phyloP scores from a whole-genome alignment of 2,113 vertebrate genomes.

The Xenopus laevis region DNA sequence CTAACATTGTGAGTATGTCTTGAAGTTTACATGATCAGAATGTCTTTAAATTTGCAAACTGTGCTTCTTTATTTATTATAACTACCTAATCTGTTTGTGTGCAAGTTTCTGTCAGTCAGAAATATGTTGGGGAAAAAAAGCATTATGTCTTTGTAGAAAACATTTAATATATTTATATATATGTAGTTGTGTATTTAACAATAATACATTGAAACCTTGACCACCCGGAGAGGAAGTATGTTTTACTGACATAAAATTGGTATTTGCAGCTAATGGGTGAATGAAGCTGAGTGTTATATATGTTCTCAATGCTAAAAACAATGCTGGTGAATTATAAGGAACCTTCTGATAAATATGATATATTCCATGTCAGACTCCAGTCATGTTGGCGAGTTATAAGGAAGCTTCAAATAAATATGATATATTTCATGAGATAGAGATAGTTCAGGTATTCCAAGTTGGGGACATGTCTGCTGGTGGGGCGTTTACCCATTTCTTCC shows the following conservation, averaged over 20 bases:
- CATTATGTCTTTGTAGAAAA: background rate
- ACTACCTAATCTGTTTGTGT: background rate
- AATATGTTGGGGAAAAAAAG: background rate
- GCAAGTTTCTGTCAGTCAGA: background rate
- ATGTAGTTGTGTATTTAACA: constrained; percentile 13
- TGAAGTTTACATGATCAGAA: constrained; percentile 53
- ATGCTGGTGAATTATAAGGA: no score
- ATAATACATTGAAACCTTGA: constrained; percentile 21
- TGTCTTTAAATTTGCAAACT: background rate
- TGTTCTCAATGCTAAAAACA: no score
- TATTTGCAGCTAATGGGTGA: background rate
- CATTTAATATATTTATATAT: background rate
- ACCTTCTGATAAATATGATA: no score
- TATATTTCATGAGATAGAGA: no score
- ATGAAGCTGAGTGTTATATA: background rate
- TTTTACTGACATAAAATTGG: background rate
- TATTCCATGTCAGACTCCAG: no score
- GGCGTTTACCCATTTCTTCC: no score
- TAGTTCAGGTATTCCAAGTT: no score
- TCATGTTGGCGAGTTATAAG: no score
- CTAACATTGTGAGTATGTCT: constrained; percentile 94
- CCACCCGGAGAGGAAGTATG: constrained; percentile 4
- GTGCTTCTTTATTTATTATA: constrained; percentile 8
- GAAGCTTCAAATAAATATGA: no score
- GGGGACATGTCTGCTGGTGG: no score